Percentiles rank a stretch among this genome's conserved stretches.
phyloP scores from a whole-genome alignment of 2,797 vertebrate genomes.

The Halcyon badia region DNA sequence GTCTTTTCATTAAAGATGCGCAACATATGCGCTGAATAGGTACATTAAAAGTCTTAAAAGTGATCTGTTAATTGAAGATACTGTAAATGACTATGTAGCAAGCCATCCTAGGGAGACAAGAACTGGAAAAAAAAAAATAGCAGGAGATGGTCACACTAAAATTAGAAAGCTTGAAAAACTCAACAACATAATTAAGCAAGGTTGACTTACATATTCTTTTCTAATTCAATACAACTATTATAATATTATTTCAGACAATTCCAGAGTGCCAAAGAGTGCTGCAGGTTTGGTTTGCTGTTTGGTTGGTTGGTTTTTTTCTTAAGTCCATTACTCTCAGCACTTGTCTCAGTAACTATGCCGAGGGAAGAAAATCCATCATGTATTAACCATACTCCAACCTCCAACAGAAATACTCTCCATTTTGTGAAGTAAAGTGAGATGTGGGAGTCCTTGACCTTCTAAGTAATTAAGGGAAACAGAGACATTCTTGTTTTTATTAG shows the following conservation, averaged over 20 bases:
- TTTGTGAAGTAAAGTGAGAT: slow-evolving; percentile 52
- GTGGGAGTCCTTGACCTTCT: slow-evolving; percentile 73
- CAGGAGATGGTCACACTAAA: neutral
- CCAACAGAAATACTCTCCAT: slow-evolving; percentile 45
- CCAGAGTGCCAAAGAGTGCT: neutral
- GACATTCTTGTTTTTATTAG: slow-evolving; percentile 75
- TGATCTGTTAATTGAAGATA: neutral
- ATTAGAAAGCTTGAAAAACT: neutral
- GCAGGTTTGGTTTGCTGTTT: neutral
- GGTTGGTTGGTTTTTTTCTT: neutral
- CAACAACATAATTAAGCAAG: neutral
- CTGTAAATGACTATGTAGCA: neutral
- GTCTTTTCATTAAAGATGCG: neutral
- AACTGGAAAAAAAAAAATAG: neutral
- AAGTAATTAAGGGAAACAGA: slow-evolving; percentile 72
- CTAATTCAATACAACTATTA: neutral
- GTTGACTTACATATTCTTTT: neutral
- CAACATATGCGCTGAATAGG: neutral
- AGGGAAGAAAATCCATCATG: slow-evolving; percentile 58
- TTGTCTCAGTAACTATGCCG: neutral
- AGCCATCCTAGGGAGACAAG: neutral
- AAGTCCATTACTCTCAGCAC: neutral
- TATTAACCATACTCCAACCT: slow-evolving; percentile 34
- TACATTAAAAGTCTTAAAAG: neutral
- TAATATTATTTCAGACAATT: neutral